Evolutionary conservation across 1,140 invertebrate species (phyloP), one percentile per base, ranked within the genome.

Genomic region (Mycetomoellerius zeteki): DNA sequence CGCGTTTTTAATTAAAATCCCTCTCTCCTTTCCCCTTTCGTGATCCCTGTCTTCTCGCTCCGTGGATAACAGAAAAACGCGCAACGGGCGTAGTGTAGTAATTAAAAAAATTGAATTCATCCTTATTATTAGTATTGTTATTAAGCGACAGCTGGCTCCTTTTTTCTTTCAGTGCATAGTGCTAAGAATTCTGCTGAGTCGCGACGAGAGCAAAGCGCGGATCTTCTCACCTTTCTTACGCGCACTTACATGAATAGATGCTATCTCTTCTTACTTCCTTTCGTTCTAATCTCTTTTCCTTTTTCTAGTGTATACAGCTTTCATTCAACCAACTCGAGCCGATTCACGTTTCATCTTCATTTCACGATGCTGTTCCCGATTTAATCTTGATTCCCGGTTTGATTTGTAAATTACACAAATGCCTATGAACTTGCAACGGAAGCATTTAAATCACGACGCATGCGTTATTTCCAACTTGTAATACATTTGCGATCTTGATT

Each of bases 1-100:
- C 62, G 76, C 76, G 60, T 78, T 73, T 88, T 90, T 90, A 88
- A 91, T 90, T 91, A 90, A 91, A 91, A 91, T 75, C 47, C 50
- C 87, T 58, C 54, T 30, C 62, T 5, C 16, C 47, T 27, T 30
- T 60, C 27, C 12, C 33, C 3, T 19, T 54, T 24, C 73, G 14
- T n/a, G 16, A 69, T 43, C 47, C 24, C 43, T 37, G 7, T 21
- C 37, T 54, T 65, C n/a, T 80, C 12, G 21, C 14, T 24, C 1
- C 37, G 56, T 10, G 71, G 19, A 56, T 75, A 85, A 64, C 77
- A 56, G 72, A 33, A 89, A 90, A 85, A 71, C 71, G 69, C 67
- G 64, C 73, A 24, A 64, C 86, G 62, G 73, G 37, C 67, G 24
- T 21, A 50, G 65, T 50, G 78, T 30, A 58, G 85, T 90, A 90